Percentiles rank a stretch among this genome's conserved stretches.
Conservation (phyloP, 2,888 invertebrate species). For the Chrysina gloriosa region DNA sequence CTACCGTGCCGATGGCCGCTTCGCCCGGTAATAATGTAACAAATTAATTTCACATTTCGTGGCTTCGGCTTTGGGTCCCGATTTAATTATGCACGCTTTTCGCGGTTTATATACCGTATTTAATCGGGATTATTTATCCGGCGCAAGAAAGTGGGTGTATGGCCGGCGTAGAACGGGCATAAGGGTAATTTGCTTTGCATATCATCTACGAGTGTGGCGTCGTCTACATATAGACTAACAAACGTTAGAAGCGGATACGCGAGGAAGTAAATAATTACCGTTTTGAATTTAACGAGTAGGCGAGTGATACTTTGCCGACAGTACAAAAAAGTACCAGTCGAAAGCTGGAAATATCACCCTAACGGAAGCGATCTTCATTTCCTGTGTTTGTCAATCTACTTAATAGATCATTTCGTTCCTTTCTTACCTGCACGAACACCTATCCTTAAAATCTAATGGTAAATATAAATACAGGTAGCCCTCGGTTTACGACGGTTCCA, state of each 20-base stretch:
- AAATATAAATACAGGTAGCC: no score
- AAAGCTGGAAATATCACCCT: not conserved
- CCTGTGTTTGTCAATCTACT: constrained; percentile 23
- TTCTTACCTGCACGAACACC: no score
- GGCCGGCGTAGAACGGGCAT: not conserved
- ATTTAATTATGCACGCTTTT: constrained; percentile 9
- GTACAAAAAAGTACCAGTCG: not conserved
- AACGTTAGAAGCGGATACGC: not conserved
- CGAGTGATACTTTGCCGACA: not conserved
- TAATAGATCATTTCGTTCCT: no score
- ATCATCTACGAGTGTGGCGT: no score
- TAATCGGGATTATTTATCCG: not conserved
- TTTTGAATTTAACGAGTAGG: not conserved
- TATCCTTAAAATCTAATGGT: no score
- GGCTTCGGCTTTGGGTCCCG: constrained; percentile 14
- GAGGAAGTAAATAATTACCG: constrained; percentile 3
- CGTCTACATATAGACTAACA: no score
- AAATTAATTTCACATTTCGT: constrained; percentile 41
- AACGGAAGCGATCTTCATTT: constrained; percentile 37
- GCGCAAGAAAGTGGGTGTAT: not conserved
- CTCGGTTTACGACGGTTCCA: no score
- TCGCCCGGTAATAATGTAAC: constrained; percentile 32
- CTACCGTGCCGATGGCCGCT: not conserved
- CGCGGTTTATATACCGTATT: not conserved
- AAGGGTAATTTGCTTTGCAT: not conserved